Conservation (phyloP, 1,140 invertebrate species). For the Palaemon carinicauda region DNA sequence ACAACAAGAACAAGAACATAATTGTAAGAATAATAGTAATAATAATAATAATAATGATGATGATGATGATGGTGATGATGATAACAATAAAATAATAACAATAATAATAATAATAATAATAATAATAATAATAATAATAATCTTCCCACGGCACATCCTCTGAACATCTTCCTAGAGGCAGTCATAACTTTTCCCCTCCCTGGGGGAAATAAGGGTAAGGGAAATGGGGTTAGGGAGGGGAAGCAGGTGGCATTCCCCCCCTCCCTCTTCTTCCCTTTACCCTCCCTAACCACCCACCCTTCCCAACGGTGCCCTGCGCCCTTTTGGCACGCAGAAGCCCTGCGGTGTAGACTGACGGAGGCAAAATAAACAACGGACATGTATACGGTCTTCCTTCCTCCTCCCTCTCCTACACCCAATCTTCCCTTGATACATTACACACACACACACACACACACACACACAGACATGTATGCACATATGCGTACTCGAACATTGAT, state of each 20-base stretch:
- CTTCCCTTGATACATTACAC: neutral
- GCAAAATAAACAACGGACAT: neutral
- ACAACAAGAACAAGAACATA: neutral
- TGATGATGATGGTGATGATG: neutral
- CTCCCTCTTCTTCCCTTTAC: neutral
- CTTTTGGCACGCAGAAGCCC: neutral
- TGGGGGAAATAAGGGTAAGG: neutral
- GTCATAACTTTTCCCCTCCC: too few species aligned
- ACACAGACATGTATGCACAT: neutral
- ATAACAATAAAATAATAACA: neutral
- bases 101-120: too few species aligned
- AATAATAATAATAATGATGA: neutral
- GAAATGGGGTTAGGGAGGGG: neutral
- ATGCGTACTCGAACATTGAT: too few species aligned
- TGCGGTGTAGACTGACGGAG: neutral
- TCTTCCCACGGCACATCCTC: neutral
- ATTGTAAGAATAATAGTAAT: neutral
- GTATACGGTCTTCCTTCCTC: neutral
- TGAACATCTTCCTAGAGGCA: too few species aligned
- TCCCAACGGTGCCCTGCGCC: too few species aligned
- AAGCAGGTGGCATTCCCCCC: neutral
- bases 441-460: conserved; percentile 10
- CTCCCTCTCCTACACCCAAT: neutral
- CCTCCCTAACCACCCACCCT: too few species aligned
- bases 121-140: neutral